Base-by-base conservation (phyloP, 2,797 vertebrate genomes). In the Halcyon badia region DNA sequence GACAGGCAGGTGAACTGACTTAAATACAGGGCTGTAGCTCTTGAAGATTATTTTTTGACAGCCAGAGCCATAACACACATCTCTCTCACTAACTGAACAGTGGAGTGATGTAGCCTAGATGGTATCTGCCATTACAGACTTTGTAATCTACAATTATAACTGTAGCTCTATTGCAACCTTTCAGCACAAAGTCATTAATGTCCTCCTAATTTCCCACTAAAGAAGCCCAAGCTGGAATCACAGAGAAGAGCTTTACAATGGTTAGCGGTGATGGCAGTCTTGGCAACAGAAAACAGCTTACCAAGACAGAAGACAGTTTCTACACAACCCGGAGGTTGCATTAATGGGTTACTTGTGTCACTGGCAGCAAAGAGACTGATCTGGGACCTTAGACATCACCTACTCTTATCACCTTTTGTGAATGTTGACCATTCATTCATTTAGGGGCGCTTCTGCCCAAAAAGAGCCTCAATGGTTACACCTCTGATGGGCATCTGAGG, bases 1-100 rank as follows among this genome's bases (percentile, higher is more conserved):
- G 30, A 80, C 78, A 88, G 54, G 72, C 57, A 79, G n/a, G 14
- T 49, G 31, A 94, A 86, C 46, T 7, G 17, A 68, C 65, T 80
- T 48, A 33, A 12, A 58, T 35, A 61, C 0, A 0, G 15, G 14
- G 30, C 35, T 49, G n/a, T 16, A 33, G 60, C 41, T 89, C 54
- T 70, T 77, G 17, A 64, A 79, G 30, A 62, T n/a, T 61, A 51
- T 6, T 56, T 90, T 91, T 37, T 44, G 37, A 41, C 66, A 82
- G 49, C 42, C 54, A 72, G n/a, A 86, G 20, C 41, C 22, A 0
- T 19, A 86, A 71, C 14, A 64, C 18, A 49, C 14, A 26, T 41
- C 24, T 75, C 11, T 78, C 69, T 65, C 3, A 1, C 26, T 46
- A 35, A 12, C 41, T 60, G 25, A 83, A 33, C 16, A 81, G 33